Percentiles rank a stretch among this genome's conserved stretches.
phyloP scores from a whole-genome alignment of 2,888 invertebrate genomes.

The Uropetala carovei region DNA sequence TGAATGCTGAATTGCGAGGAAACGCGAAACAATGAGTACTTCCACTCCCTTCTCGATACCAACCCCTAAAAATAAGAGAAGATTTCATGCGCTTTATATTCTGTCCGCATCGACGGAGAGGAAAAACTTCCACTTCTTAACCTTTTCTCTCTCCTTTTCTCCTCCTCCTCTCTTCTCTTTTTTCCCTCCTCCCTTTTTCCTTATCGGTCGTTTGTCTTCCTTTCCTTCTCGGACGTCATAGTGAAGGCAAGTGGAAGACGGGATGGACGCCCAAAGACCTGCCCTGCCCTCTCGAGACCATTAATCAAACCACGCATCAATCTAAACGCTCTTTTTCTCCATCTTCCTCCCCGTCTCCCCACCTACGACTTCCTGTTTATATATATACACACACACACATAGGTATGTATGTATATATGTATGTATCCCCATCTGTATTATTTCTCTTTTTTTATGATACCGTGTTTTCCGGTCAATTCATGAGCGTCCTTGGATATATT shows the following conservation, averaged over 20 bases:
- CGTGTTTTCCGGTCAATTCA: constrained; percentile 23
- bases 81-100: constrained; percentile 31
- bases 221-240: constrained; percentile 62
- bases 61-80: neutral
- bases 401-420: too few species aligned
- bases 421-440: neutral
- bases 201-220: constrained; percentile 63
- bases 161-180: neutral
- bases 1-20: too few species aligned
- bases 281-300: constrained; percentile 45
- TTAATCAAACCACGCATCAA: constrained; percentile 62
- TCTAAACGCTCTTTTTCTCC: constrained; percentile 46
- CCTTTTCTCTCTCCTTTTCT: neutral
- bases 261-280: constrained; percentile 58
- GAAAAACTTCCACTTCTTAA: constrained; percentile 40
- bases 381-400: neutral
- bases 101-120: constrained; percentile 32
- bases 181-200: neutral
- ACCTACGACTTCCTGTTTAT: neutral
- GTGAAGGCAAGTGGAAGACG: constrained; percentile 60
- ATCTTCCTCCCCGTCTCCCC: constrained; percentile 1
- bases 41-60: neutral
- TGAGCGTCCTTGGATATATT: constrained; percentile 1
- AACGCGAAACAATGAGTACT: too few species aligned
- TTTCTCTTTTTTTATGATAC: neutral